These are phyloP conservation scores for Triplophysa bombifrons DNA, from an alignment of 2,797 vertebrate species.

Conservation along the genomic window DNA sequence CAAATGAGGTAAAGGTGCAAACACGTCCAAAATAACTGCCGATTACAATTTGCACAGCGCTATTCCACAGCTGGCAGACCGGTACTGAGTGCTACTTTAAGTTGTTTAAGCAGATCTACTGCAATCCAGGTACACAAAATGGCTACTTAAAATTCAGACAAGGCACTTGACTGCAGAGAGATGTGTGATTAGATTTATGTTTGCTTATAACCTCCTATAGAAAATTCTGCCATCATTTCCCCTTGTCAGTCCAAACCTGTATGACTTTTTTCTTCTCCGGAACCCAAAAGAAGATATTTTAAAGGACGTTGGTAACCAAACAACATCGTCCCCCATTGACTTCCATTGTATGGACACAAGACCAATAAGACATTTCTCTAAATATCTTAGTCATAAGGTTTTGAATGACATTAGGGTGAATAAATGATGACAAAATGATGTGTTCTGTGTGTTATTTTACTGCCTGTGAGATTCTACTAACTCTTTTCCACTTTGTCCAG, in stretches of 20 bases:
- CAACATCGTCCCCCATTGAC: too few species aligned
- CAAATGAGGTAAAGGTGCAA: background rate
- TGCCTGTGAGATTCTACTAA: too few species aligned
- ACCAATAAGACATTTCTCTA: too few species aligned
- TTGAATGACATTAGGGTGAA: too few species aligned
- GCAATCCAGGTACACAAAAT: background rate
- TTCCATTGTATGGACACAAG: too few species aligned
- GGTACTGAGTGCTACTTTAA: background rate
- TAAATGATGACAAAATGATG: too few species aligned
- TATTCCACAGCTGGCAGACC: background rate
- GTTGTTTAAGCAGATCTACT: background rate
- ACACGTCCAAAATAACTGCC: background rate
- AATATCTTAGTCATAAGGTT: too few species aligned
- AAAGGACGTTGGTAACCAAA: background rate
- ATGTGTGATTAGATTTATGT: background rate
- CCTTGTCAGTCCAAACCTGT: background rate
- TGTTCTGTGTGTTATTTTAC: too few species aligned
- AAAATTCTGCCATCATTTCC: too few species aligned
- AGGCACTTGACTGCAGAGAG: background rate
- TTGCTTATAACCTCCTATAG: background rate
- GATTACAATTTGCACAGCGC: background rate
- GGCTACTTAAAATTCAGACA: background rate
- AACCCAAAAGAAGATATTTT: background rate
- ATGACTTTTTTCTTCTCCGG: too few species aligned
- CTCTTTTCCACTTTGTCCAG: too few species aligned